Evolutionary conservation across 2,888 invertebrate species (phyloP), one percentile per base, ranked within the genome.

Genomic region (Drosophila atroscutellata): DNA sequence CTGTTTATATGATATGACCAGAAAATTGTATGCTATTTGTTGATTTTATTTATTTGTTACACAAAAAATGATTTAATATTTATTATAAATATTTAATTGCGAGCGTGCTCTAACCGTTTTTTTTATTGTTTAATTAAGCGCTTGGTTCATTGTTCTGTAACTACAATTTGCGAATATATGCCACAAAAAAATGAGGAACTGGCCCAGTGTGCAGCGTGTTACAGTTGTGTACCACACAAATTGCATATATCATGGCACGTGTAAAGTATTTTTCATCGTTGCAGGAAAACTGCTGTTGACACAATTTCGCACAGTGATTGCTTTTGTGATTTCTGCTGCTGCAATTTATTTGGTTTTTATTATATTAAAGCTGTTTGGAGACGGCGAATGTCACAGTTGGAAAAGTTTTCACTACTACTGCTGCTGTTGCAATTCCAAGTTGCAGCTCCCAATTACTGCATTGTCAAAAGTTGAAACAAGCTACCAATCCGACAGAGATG

Each of bases 301-400:
- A 86, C 83, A 89, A 79, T 86, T 86, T 58, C 62, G 65, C 64
- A 50, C 57, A 61, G 81, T 62, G 75, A 77, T 75, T 77, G 75
- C 63, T 67, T 74, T 58, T 56, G 62, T 47, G 70, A 69, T 69
- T 69, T 69, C 59, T 69, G 60, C 72, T 72, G 70, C 66, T 75
- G 72, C 85, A 72, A 65, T 82, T 84, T 89, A 85, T 86, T 89
- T 84, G 75, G 83, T 72, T 60, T 26, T 28, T 76, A 76, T 78
- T 75, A 61, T 36, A 11, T 37, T 37, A 18, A 87, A 88, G 69
- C 75, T 80, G 63, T 74, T 81, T 72, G 71, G 77, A 60, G 61
- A 63, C 50, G 67, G 70, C 67, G 69, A 71, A 66, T 81, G 72
- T 76, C 64, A 65, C 65, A 72, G 62, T 58, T 49, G 67, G 59